Evolutionary conservation across 2,797 vertebrate genomes (phyloP), one percentile per base, ranked within the genome.

Genomic region (Typhlichthys eigenmanni): DNA sequence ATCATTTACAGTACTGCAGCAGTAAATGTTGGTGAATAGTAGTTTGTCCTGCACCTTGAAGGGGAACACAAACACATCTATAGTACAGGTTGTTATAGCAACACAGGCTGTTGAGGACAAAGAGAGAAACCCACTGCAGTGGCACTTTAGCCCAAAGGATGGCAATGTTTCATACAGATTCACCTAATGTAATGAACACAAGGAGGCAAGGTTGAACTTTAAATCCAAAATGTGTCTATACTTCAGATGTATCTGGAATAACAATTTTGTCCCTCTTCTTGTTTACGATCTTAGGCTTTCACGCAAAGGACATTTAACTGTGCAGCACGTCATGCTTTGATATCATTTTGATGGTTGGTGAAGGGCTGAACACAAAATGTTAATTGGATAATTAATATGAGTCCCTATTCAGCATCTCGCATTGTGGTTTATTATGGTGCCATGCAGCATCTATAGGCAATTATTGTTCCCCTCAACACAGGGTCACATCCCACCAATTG

Each of bases 161-260:
- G 75, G 71, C 71, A 58, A 81, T 74, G 57, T 79, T 76, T 82
- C 71, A 72, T 66, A 78, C 32, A 55, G 43, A 70, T 73, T 60
- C 51, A 29, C 34, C 55, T 12, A 47, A 47, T 19, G 56, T 17
- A 68, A 17, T 29, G 60, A 38, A 64, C 52, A 29, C 19, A 52
- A 50, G 34, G 53, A 45, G 6, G 45, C 61, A 29, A 55, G 69
- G 60, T 60, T 59, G 45, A 48, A 69, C 52, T 60, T 49, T 8
- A 50, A 16, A 59, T 71, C 43, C 47, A 60, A 53, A 46, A 74
- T 71, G 60, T 74, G 47, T 45, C 10, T 29, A 14, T 4, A 17
- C 51, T 52, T 56, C 77, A 82, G 75, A 50, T 74, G 3, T 64
- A 72, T 74, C 10, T 19, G 55, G 71, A 53, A 48, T 60, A 65